A percentile compares a stretch with the other conserved stretches of the same genome.
Conservation (phyloP, 2,888 invertebrate species). For the Geotrupes spiniger region DNA sequence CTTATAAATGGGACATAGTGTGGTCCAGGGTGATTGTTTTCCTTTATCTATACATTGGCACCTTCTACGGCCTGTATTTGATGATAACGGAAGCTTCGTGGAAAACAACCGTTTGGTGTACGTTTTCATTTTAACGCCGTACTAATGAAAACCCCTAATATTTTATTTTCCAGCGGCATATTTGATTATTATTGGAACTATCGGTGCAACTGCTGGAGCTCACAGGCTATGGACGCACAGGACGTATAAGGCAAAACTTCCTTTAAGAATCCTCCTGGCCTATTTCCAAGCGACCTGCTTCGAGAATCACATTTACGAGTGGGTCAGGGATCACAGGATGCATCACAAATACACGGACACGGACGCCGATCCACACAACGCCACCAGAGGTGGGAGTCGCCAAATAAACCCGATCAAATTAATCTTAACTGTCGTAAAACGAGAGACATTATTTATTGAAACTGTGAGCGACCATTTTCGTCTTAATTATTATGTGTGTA, state of each 20-base stretch:
- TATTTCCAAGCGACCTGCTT: constrained; percentile 9
- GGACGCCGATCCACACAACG: no score
- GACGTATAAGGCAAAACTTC: no score
- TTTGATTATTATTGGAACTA: constrained; percentile 2
- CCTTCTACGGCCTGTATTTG: constrained; percentile 11
- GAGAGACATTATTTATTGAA: no score
- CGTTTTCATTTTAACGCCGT: background rate
- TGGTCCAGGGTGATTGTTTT: constrained; percentile 9
- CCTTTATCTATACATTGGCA: constrained; percentile 5
- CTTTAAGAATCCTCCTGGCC: constrained; percentile 8
- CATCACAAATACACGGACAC: constrained; percentile 94
- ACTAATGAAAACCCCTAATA: background rate
- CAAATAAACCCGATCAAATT: no score
- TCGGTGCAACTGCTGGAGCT: constrained; percentile 9
- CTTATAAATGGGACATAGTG: constrained; percentile 17
- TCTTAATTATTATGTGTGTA: no score
- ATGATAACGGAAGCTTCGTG: background rate
- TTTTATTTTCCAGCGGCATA: constrained; percentile 4
- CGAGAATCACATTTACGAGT: constrained; percentile 56
- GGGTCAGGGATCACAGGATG: constrained; percentile 79
- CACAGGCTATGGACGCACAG: constrained; percentile 15
- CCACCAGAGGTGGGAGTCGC: no score
- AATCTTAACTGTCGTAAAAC: no score
- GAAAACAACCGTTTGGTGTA: constrained; percentile 8
- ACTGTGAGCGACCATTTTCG: no score